Percentiles rank a stretch among this genome's conserved stretches.
Evolutionary conservation across 2,797 vertebrate species (phyloP).

Genomic region (Clarias platycephalus): DNA sequence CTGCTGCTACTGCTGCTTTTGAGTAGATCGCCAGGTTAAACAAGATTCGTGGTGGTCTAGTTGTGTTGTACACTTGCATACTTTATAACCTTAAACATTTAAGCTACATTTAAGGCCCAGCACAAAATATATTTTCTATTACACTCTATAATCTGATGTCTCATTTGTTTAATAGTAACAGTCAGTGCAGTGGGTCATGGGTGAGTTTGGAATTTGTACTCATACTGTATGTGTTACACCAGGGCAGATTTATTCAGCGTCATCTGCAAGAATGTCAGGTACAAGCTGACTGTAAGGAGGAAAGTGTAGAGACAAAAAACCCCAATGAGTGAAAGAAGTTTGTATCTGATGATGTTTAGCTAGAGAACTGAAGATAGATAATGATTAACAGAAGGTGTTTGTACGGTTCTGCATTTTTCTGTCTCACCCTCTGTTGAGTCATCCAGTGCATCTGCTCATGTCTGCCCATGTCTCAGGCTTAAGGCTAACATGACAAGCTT

Average conservation of each 20-base stretch:
- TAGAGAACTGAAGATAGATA: background rate
- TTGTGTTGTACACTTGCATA: background rate
- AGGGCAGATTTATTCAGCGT: background rate
- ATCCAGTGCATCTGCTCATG: conserved; percentile 4
- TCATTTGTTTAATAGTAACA: background rate
- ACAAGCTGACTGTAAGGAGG: background rate
- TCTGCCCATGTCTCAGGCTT: background rate
- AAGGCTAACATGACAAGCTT: background rate
- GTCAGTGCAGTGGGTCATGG: background rate
- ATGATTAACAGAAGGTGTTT: background rate
- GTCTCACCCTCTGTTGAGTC: background rate
- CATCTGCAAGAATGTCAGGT: background rate
- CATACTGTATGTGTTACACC: background rate
- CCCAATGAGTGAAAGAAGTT: background rate
- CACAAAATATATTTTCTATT: too few species aligned
- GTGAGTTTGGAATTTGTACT: background rate
- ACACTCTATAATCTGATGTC: background rate
- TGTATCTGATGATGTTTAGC: background rate
- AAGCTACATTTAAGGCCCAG: too few species aligned
- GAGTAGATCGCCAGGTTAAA: background rate
- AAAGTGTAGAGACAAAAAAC: background rate
- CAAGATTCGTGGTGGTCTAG: background rate
- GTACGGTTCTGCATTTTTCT: background rate
- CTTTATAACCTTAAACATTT: background rate
- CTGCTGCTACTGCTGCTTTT: background rate